Conservation (phyloP, 2,113 vertebrate species). For the Sialia sialis region DNA sequence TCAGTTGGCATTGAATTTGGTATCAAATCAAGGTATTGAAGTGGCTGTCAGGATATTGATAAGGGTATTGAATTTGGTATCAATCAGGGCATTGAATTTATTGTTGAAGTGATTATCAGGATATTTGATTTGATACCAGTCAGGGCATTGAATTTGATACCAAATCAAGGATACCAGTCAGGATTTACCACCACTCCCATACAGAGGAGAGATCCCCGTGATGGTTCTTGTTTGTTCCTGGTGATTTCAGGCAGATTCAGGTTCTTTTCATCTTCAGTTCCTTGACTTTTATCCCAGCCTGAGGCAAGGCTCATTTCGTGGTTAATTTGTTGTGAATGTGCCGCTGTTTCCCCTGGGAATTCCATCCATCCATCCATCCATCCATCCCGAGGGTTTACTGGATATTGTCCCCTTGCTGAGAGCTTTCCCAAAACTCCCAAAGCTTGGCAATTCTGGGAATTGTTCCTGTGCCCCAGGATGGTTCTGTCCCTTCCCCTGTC, state of each 20-base stretch:
- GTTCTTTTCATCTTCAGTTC: not conserved
- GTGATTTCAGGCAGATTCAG: not conserved
- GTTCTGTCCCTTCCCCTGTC: too few species aligned
- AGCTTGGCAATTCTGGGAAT: not conserved
- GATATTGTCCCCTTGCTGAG: fast-evolving
- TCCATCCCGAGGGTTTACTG: not conserved
- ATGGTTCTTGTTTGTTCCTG: not conserved
- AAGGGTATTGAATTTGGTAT: too few species aligned
- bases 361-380: not conserved
- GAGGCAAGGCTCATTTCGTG: not conserved
- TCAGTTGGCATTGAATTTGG: too few species aligned
- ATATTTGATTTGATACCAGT: too few species aligned
- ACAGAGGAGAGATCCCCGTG: fast-evolving
- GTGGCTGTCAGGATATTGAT: too few species aligned
- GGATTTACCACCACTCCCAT: not conserved
- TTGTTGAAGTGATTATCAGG: too few species aligned
- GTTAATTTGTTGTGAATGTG: not conserved
- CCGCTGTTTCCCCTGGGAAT: not conserved
- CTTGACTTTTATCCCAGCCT: not conserved
- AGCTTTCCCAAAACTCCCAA: not conserved
- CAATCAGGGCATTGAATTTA: too few species aligned
- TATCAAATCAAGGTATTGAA: too few species aligned
- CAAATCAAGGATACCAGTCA: not conserved
- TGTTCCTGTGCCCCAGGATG: not conserved
- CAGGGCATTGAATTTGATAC: too few species aligned